Evolutionary conservation across 2,888 invertebrate genomes (phyloP).

Genomic region (Yponomeuta cagnagella): DNA sequence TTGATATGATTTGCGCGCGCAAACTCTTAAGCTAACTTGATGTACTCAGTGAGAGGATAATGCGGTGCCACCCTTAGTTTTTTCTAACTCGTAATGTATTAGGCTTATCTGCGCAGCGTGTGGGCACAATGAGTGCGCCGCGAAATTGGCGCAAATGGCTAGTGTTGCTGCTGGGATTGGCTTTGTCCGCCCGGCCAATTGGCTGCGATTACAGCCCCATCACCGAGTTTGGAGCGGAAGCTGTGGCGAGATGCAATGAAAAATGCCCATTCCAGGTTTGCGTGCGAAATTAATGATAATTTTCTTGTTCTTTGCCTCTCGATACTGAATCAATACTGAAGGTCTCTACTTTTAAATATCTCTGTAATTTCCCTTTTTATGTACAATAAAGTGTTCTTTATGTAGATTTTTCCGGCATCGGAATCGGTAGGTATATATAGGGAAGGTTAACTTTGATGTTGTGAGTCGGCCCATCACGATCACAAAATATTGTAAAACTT

Average conservation of each 20-base stretch:
- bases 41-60: background rate
- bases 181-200: constrained; percentile 74
- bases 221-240: constrained; percentile 74
- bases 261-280: constrained; percentile 73
- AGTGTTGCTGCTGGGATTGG: constrained; percentile 69
- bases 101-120: constrained; percentile 22
- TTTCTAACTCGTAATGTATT: background rate
- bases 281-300: constrained; percentile 15
- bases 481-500: too few species aligned
- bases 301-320: too few species aligned
- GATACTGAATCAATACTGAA: too few species aligned
- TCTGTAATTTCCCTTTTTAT: too few species aligned
- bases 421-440: too few species aligned
- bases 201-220: constrained; percentile 69
- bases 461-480: too few species aligned
- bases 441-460: too few species aligned
- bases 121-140: constrained; percentile 64
- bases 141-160: constrained; percentile 74
- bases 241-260: constrained; percentile 67
- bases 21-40: background rate
- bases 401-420: too few species aligned
- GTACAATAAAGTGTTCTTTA: too few species aligned
- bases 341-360: too few species aligned
- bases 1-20: constrained; percentile 38
- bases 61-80: background rate